Evolutionary conservation across 2,113 vertebrate genomes (phyloP).

Genomic region (Turnix velox): DNA sequence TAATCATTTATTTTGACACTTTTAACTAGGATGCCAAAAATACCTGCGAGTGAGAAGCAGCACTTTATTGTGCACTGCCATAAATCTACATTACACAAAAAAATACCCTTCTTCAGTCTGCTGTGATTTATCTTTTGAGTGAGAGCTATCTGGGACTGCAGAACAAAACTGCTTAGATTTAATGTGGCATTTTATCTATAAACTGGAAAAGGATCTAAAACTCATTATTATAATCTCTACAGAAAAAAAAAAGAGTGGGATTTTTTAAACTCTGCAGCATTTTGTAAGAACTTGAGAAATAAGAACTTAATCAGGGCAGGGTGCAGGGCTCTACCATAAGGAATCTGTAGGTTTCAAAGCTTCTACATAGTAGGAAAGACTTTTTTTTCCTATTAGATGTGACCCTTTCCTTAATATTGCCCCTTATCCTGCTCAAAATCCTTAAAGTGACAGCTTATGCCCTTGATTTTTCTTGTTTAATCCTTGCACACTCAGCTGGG

Average conservation of each 20-base stretch:
- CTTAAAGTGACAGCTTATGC: background rate
- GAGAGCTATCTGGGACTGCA: background rate
- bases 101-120: background rate
- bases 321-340: background rate
- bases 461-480: background rate
- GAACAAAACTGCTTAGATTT: background rate
- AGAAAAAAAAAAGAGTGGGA: background rate
- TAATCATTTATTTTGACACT: slow-evolving; percentile 56
- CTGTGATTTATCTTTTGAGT: background rate
- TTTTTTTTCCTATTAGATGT: background rate
- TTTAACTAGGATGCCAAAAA: slow-evolving; percentile 20
- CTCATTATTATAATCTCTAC: slow-evolving; percentile 4
- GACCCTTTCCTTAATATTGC: rapidly evolving
- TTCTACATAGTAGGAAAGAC: background rate
- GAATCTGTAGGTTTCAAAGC: background rate
- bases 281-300: background rate
- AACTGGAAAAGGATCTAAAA: background rate
- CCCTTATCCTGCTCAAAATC: background rate
- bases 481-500: background rate
- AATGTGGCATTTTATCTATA: background rate
- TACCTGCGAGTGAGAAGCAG: slow-evolving; percentile 1
- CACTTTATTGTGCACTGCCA: background rate
- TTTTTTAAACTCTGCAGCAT: background rate
- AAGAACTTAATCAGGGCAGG: background rate
- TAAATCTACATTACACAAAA: background rate